phyloP scores from a whole-genome alignment of 2,888 invertebrate genomes.

The Crocallis elinguaria region DNA sequence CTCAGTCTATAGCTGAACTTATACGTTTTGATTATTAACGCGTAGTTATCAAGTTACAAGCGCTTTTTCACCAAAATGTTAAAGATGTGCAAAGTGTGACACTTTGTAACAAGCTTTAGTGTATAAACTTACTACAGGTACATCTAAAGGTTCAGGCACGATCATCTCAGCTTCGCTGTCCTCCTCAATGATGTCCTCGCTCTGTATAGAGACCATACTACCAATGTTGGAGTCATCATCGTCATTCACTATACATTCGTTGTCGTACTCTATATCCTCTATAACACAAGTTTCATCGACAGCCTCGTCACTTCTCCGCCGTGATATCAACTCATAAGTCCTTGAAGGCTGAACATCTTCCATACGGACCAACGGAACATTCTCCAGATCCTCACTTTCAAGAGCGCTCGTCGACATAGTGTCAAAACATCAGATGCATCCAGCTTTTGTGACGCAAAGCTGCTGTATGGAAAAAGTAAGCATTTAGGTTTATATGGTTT shows the following conservation, averaged over 20 bases:
- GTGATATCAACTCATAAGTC: slow-evolving; percentile 37
- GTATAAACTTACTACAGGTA: slow-evolving; percentile 34
- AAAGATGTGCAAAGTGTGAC: too few species aligned
- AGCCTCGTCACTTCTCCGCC: slow-evolving; percentile 38
- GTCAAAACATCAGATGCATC: slow-evolving; percentile 39
- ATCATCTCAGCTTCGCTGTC: slow-evolving; percentile 55
- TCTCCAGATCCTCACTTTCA: slow-evolving; percentile 69
- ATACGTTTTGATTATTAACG: too few species aligned
- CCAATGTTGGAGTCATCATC: slow-evolving; percentile 70
- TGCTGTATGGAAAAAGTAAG: not conserved
- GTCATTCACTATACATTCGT: slow-evolving; percentile 55
- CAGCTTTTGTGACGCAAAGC: not conserved
- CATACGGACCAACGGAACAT: slow-evolving; percentile 73
- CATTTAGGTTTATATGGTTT: not conserved
- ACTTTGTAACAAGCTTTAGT: too few species aligned
- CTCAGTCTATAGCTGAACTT: too few species aligned
- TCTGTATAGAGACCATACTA: slow-evolving; percentile 68
- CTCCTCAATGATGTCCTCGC: slow-evolving; percentile 56
- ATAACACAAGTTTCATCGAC: slow-evolving; percentile 55
- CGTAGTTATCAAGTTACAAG: too few species aligned
- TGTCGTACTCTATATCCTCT: slow-evolving; percentile 52
- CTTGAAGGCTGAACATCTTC: slow-evolving; percentile 71
- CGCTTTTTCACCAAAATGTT: too few species aligned
- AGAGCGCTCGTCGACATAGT: slow-evolving; percentile 63
- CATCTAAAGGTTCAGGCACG: slow-evolving; percentile 50